Evolutionary conservation across 1,140 invertebrate genomes (phyloP).

Genomic region (Sinella curviseta): DNA sequence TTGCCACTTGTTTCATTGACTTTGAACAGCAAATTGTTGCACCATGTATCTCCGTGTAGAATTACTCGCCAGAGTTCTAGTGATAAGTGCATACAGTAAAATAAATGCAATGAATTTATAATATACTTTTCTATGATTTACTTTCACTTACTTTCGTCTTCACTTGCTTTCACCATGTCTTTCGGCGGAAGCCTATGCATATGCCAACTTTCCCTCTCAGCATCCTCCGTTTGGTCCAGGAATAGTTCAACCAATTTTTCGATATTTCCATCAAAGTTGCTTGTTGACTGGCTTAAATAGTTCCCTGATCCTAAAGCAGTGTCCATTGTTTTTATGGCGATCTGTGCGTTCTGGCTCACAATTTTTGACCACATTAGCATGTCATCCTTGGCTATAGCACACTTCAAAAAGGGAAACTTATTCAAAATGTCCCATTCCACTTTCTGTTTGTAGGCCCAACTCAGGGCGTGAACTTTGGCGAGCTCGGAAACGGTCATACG

Average conservation of each 20-base stretch:
- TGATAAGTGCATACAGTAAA: not conserved
- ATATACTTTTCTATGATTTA: not conserved
- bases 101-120: not conserved
- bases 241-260: not conserved
- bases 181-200: not conserved
- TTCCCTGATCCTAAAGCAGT: not conserved
- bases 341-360: not conserved
- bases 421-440: not conserved
- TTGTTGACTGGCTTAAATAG: not conserved
- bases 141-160: not conserved
- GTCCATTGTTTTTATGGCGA: not conserved
- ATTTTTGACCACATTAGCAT: not conserved
- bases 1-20: constrained; percentile 47
- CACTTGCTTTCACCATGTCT: not conserved
- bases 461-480: constrained; percentile 68
- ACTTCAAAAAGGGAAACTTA: not conserved
- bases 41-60: constrained; percentile 65
- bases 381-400: not conserved
- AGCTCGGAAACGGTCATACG: constrained; percentile 61
- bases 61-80: constrained; percentile 53
- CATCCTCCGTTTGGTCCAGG: not conserved
- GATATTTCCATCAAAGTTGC: not conserved
- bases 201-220: not conserved
- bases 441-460: constrained; percentile 63
- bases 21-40: constrained; percentile 62